A percentile compares a stretch with the other conserved stretches of the same genome.
phyloP scores from a whole-genome alignment of 2,113 vertebrate species.

The Calidris pugnax region DNA sequence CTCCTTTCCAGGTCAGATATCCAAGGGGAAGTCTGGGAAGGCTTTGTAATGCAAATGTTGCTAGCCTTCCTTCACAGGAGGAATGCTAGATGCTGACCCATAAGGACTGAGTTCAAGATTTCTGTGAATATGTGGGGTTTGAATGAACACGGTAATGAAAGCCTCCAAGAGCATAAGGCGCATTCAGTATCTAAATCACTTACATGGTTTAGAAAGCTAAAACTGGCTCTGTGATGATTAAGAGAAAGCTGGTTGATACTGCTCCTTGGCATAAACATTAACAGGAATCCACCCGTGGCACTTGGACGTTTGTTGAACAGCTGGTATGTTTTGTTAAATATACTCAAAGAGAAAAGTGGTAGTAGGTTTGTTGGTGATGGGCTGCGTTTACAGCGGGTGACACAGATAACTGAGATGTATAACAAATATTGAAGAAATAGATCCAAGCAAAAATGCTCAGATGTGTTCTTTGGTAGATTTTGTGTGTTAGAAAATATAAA shows the following conservation, averaged over 20 bases:
- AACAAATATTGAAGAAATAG: not conserved
- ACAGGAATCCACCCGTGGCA: not conserved
- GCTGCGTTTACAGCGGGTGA: not conserved
- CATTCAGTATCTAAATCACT: not conserved
- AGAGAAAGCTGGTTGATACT: not conserved
- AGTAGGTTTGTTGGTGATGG: not conserved
- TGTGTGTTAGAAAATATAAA: not conserved
- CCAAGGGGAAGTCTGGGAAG: conserved; percentile 20
- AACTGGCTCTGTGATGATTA: not conserved
- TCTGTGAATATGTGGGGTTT: conserved; percentile 38
- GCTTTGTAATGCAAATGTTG: conserved; percentile 57
- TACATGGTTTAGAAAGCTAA: not conserved
- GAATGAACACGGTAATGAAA: not conserved
- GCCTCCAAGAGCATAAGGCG: not conserved
- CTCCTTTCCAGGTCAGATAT: conserved; percentile 45
- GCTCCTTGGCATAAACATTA: not conserved
- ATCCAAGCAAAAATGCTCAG: not conserved
- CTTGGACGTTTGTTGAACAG: not conserved
- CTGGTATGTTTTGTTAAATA: not conserved
- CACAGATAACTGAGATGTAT: not conserved
- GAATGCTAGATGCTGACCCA: conserved; percentile 47
- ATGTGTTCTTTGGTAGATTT: not conserved
- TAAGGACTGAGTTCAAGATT: conserved; percentile 47
- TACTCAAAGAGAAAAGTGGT: not conserved
- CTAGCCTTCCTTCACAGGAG: not conserved